Percentiles rank a stretch among this genome's conserved stretches.
phyloP scores from a whole-genome alignment of 2,888 invertebrate genomes.

The Thera obeliscata region DNA sequence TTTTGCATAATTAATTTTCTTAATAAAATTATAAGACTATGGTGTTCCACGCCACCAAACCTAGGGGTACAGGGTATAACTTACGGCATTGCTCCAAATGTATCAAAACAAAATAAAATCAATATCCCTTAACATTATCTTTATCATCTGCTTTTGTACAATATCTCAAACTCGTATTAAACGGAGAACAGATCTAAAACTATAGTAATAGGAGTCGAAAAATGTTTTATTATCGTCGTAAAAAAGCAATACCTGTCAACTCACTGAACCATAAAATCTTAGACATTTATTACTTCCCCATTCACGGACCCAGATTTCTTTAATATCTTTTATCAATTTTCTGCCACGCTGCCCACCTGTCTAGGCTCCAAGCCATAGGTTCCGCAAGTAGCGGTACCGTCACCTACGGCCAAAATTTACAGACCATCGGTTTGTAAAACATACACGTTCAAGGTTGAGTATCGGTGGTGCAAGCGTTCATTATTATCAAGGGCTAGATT shows the following conservation, averaged over 20 bases:
- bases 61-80: no score
- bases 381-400: not conserved
- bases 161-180: constrained; percentile 1
- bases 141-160: not conserved
- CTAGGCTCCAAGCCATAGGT: constrained; percentile 5
- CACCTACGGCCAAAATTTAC: not conserved
- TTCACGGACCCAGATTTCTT: constrained; percentile 30
- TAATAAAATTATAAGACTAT: no score
- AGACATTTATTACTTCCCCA: constrained; percentile 37
- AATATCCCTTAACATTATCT: not conserved
- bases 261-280: constrained; percentile 37
- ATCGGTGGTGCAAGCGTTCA: no score
- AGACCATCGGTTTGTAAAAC: not conserved
- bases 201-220: constrained; percentile 22
- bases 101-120: constrained; percentile 6
- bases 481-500: no score
- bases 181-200: constrained; percentile 11
- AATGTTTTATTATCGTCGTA: constrained; percentile 33
- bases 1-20: no score
- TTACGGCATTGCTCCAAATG: no score
- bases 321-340: constrained; percentile 37
- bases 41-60: no score
- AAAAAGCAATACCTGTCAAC: constrained; percentile 37
- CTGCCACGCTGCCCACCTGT: constrained; percentile 20
- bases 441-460: no score